Percentiles rank a stretch among this genome's conserved stretches.
phyloP scores from a whole-genome alignment of 1,140 invertebrate genomes.

The Drosophila willistoni region DNA sequence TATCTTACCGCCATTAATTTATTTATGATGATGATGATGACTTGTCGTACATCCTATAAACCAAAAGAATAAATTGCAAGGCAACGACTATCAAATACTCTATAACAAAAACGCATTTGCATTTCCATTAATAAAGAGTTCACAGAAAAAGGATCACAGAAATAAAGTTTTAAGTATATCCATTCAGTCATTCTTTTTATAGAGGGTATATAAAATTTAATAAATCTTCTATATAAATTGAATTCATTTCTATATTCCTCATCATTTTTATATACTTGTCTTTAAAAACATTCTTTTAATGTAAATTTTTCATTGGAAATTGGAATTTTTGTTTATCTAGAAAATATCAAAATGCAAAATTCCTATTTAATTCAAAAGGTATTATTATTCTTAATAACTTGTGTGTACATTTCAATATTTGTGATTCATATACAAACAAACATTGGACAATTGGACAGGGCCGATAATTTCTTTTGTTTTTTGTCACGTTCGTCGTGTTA shows the following conservation, averaged over 20 bases:
- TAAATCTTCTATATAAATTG: too few relatives aligned
- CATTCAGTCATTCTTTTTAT: too few relatives aligned
- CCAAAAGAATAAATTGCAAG: background rate
- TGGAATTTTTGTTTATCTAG: conserved; percentile 6
- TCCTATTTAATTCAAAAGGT: background rate
- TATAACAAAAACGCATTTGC: background rate
- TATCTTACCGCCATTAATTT: conserved; percentile 60
- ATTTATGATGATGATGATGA: conserved; percentile 13
- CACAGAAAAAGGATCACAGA: too few relatives aligned
- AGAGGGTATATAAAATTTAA: too few relatives aligned
- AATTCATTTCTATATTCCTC: too few relatives aligned
- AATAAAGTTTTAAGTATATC: too few relatives aligned
- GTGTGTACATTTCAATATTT: background rate
- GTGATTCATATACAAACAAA: background rate
- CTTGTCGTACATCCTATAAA: background rate
- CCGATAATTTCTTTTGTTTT: conserved; percentile 6
- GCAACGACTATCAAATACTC: background rate
- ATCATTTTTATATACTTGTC: background rate
- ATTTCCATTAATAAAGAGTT: too few relatives aligned
- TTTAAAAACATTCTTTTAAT: background rate
- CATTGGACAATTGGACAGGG: background rate
- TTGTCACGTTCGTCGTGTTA: background rate
- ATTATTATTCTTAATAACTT: background rate
- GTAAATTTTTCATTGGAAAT: background rate
- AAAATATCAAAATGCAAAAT: background rate